These are phyloP conservation scores for Hydrophis major DNA, from an alignment of 2,797 vertebrate genomes.

Conservation along the genomic window DNA sequence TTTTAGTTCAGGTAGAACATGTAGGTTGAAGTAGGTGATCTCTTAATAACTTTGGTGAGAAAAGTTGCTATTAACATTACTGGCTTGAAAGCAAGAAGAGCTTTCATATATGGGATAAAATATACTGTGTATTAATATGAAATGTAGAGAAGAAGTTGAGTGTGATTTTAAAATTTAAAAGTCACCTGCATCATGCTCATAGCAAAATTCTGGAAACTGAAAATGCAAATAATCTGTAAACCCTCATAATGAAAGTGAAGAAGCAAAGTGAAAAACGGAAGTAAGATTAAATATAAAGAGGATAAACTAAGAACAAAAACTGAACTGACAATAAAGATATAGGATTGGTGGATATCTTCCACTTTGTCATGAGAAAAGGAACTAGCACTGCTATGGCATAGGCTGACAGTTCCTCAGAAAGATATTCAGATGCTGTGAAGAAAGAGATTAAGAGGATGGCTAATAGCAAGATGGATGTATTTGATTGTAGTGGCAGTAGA, in stretches of 20 bases:
- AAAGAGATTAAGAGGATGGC: background rate
- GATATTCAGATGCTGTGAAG: background rate
- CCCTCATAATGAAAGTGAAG: background rate
- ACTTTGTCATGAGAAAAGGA: background rate
- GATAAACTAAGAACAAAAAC: background rate
- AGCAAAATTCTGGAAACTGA: background rate
- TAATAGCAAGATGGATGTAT: background rate
- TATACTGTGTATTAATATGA: background rate
- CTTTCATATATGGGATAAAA: background rate
- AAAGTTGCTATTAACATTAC: conserved; percentile 52
- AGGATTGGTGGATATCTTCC: background rate
- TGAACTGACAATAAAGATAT: background rate
- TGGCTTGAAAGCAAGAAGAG: conserved; percentile 30
- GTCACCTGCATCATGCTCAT: background rate
- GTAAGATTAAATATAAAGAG: background rate
- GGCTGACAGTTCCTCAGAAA: background rate
- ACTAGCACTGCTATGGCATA: background rate
- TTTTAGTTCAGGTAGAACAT: conserved; percentile 52
- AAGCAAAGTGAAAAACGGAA: background rate
- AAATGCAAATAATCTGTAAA: background rate
- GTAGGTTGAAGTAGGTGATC: conserved; percentile 41
- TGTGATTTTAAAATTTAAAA: background rate
- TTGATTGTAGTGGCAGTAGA: background rate
- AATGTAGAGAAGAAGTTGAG: background rate
- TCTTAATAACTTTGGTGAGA: conserved; percentile 43